Base-by-base conservation (phyloP, 2,113 vertebrate species). In the Nibea coibor region DNA sequence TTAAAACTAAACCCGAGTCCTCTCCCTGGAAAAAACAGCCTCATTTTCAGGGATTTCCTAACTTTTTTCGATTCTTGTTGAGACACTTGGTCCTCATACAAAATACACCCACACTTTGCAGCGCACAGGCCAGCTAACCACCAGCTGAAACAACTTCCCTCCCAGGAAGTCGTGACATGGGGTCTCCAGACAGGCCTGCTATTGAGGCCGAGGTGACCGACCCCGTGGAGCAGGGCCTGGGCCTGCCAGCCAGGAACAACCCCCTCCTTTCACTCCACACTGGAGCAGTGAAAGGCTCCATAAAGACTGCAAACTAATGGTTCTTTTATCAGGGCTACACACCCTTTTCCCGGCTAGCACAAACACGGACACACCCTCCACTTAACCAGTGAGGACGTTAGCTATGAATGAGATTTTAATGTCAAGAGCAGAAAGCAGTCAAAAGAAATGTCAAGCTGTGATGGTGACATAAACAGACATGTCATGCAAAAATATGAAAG, bases 81-180 rank as follows among this genome's bases (percentile, higher is more conserved):
- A 58, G 6, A 62, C 73, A 31, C 24, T 78, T 20, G 47, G 61
- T 42, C 24, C 43, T 51, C 35, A 5, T 5, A 69, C 48, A 68
- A 70, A 75, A 26, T 26, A 80, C 72, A 77, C 58, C 43, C 79
- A 87, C 73, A 50, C 53, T 39, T 31, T 71, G 70, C 69, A 50
- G 28, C 2, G 22, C 43, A 63, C 72, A 81, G 74, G 63, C 65
- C 72, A 75, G 75, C 19, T 24, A 65, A 64, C 31, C 64, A 10
- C n/a, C 89, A 91, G 88, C 90, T 92, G 87, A 89, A 91, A 93
- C 89, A 91, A 92, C 91, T 87, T 84, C 75, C 86, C 83, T 81
- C 82, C 74, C 87, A 91, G 90, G 89, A 91, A 93, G 87, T 83
- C 48, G 7, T 80, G 87, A 84, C 89, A 90, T 12, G 63, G 78